Evolutionary conservation across 2,797 vertebrate species (phyloP).

Genomic region (Cossypha niveicapilla): DNA sequence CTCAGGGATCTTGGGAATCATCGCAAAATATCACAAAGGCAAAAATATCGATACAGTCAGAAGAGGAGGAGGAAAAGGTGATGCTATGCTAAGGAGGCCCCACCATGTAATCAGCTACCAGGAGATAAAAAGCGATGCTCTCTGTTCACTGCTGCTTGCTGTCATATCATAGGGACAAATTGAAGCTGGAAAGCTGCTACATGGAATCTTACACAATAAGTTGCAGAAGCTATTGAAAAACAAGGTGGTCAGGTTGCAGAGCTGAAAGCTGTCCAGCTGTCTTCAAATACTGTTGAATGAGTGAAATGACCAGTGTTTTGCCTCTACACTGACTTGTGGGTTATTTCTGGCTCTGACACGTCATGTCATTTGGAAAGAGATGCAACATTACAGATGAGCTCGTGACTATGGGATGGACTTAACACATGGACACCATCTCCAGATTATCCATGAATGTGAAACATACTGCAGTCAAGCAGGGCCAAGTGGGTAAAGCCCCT

Average conservation of each 20-base stretch:
- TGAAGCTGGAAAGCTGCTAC: not conserved
- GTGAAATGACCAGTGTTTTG: not conserved
- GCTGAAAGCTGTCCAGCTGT: not conserved
- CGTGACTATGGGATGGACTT: not conserved
- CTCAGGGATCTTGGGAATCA: not conserved
- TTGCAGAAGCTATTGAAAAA: not conserved
- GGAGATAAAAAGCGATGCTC: not conserved
- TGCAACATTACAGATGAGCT: not conserved
- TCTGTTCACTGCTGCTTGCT: not conserved
- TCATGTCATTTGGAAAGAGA: not conserved
- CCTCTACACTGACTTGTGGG: not conserved
- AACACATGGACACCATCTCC: not conserved
- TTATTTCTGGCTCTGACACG: not conserved
- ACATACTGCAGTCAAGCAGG: not conserved
- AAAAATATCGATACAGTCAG: not conserved
- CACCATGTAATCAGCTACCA: not conserved
- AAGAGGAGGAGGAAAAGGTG: not conserved
- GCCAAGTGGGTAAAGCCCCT: not conserved
- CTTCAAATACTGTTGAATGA: not conserved
- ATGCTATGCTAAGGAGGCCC: not conserved
- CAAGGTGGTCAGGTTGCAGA: not conserved
- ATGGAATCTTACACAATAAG: not conserved
- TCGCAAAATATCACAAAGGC: accelerated
- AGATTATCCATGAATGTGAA: not conserved
- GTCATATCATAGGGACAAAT: not conserved